These are phyloP conservation scores for Athalia circularis DNA, from an alignment of 2,888 invertebrate species.

Conservation along the genomic window DNA sequence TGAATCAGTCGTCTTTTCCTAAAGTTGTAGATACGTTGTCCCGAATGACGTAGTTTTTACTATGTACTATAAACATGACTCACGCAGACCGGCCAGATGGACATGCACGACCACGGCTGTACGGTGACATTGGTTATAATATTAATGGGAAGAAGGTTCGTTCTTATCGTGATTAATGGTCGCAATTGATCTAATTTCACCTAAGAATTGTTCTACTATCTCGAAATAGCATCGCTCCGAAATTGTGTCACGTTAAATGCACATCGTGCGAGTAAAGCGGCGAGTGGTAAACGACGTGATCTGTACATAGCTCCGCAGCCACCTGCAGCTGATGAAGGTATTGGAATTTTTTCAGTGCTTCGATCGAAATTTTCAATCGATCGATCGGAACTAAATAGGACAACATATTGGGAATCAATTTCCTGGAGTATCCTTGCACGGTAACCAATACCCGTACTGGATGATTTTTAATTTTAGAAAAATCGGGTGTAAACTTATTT, in stretches of 20 bases:
- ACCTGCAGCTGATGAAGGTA: neutral
- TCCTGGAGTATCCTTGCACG: neutral
- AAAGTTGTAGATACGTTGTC: neutral
- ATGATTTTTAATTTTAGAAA: slow-evolving; percentile 32
- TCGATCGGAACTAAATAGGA: too few species aligned
- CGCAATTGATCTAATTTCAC: slow-evolving; percentile 34
- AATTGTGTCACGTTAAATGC: slow-evolving; percentile 44
- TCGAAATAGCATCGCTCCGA: slow-evolving; percentile 23
- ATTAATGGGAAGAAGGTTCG: slow-evolving; percentile 9
- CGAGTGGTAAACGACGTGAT: slow-evolving; percentile 26
- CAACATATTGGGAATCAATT: neutral
- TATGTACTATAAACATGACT: neutral
- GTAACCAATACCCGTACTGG: neutral
- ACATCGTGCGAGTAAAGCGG: slow-evolving; percentile 11
- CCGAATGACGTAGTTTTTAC: neutral
- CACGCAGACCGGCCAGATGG: neutral
- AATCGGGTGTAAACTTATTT: slow-evolving; percentile 63
- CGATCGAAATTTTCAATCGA: too few species aligned
- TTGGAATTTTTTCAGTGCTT: too few species aligned
- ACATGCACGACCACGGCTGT: neutral
- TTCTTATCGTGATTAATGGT: slow-evolving; percentile 15
- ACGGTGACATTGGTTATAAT: slow-evolving; percentile 7
- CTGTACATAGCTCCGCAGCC: neutral
- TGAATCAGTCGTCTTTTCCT: too few species aligned
- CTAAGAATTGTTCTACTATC: slow-evolving; percentile 9